Evolutionary conservation across 2,888 invertebrate species (phyloP), one percentile per base, ranked within the genome.

Genomic region (Sphaerophoria rueppellii): DNA sequence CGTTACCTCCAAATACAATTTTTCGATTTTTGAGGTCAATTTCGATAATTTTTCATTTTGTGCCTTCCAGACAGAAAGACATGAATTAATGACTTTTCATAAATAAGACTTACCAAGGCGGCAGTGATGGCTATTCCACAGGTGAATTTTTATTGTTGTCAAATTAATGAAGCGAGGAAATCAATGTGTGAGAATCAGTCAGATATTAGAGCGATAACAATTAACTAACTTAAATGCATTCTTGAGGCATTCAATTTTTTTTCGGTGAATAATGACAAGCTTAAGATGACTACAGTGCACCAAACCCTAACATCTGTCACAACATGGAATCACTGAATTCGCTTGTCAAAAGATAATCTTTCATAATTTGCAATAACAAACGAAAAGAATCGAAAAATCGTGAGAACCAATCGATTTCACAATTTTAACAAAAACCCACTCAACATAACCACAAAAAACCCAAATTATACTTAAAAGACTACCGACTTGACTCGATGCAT

Each of bases 361-460:
- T 58, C 54, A 73, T 61, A 70, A 76, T 82, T 82, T 40, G 72
- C 82, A 60, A 71, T 65, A 65, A 16, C 14, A 72, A 74, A 74
- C 58, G 70, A 78, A 71, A 58, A 67, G 71, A 71, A 71, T 48
- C 60, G 9, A 43, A 14, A 48, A 16, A 46, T 40, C 74, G 54
- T 71, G 74, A 54, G 74, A 74, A 78, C 74, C 65, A 82, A 78
- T 58, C 58, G 65, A 34, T 79, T 75, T 65, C 71, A 65, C 35
- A 83, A 78, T 71, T 71, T 61, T 79, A 83, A 83, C 75, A 83
- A 83, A 83, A 79, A 73, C 69, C 57, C 9, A 81, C 76, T 63
- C 43, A 60, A 76, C 65, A 72, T 72, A 46, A 76, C 72, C 37
- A 12, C 50, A 50, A 78, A 71, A 14, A 54, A 75, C 6, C n/a